A percentile compares a stretch with the other conserved stretches of the same genome.
Conservation (phyloP, 2,797 vertebrate species). For the Tenualosa thibaudeaui region DNA sequence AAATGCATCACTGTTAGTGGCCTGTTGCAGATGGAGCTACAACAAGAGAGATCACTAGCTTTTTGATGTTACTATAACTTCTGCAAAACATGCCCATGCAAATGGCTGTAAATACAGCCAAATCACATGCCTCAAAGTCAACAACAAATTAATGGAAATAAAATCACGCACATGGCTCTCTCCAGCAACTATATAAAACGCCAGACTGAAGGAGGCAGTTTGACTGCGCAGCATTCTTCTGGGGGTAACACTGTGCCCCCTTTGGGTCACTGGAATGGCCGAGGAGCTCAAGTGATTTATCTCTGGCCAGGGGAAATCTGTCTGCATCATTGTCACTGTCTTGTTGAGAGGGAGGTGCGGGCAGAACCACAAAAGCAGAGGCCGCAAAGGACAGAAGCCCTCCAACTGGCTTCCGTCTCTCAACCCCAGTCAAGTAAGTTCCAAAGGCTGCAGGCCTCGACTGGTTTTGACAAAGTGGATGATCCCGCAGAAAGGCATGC, state of each 20-base stretch:
- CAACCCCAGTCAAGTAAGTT: constrained; percentile 39
- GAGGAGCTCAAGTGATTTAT: constrained; percentile 49
- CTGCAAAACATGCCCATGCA: background rate
- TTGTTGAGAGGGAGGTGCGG: constrained; percentile 39
- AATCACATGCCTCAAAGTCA: background rate
- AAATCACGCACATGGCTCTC: background rate
- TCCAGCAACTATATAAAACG: background rate
- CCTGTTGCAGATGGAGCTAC: background rate
- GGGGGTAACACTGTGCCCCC: constrained; percentile 30
- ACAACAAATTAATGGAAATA: background rate
- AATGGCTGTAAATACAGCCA: background rate
- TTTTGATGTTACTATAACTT: background rate
- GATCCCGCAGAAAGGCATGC: constrained; percentile 41
- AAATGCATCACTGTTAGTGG: background rate
- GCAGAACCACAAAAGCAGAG: constrained; percentile 31
- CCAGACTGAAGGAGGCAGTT: background rate
- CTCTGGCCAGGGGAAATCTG: constrained; percentile 37
- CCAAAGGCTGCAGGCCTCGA: constrained; percentile 37
- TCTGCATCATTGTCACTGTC: constrained; percentile 50
- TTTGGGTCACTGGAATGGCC: constrained; percentile 52
- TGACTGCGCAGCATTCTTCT: background rate
- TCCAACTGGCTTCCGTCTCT: constrained; percentile 34
- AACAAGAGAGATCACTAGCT: background rate
- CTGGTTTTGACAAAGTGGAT: constrained; percentile 53
- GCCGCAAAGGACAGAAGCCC: constrained; percentile 7